Evolutionary conservation across 2,113 vertebrate genomes (phyloP).

Genomic region (Chaetura pelagica): DNA sequence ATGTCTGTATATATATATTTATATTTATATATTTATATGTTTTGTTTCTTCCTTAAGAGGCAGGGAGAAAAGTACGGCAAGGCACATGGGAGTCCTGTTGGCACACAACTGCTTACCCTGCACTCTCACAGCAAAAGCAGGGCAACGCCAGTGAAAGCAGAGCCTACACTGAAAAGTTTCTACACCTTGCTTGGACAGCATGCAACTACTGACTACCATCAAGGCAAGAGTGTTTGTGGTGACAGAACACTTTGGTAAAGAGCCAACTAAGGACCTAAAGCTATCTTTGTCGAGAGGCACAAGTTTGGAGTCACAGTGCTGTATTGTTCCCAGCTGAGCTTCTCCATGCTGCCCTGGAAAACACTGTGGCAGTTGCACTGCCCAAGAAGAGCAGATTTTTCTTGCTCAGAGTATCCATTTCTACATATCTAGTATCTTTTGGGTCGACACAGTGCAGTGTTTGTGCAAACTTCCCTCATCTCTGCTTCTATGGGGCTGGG

Average conservation of each 20-base stretch:
- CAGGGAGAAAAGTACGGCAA: neutral
- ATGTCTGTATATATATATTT: neutral
- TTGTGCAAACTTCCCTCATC: neutral
- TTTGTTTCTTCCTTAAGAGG: neutral
- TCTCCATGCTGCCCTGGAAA: neutral
- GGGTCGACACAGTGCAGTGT: neutral
- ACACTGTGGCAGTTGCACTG: neutral
- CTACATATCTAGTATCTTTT: neutral
- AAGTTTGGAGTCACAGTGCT: neutral
- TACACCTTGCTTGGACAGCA: neutral
- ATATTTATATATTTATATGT: too few species aligned
- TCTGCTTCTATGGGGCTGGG: neutral
- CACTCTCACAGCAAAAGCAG: neutral
- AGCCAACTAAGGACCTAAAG: neutral
- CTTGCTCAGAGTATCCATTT: neutral
- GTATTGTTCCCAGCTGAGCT: fast-evolving
- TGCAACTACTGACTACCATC: neutral
- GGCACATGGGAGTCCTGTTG: neutral
- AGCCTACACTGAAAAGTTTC: neutral
- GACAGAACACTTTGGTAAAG: neutral
- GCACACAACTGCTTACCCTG: neutral
- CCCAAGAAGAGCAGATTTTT: neutral
- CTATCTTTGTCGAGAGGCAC: neutral
- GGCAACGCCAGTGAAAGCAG: neutral
- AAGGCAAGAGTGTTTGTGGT: fast-evolving